Evolutionary conservation across 2,797 vertebrate genomes (phyloP).

Genomic region (Smutsia gigantea): DNA sequence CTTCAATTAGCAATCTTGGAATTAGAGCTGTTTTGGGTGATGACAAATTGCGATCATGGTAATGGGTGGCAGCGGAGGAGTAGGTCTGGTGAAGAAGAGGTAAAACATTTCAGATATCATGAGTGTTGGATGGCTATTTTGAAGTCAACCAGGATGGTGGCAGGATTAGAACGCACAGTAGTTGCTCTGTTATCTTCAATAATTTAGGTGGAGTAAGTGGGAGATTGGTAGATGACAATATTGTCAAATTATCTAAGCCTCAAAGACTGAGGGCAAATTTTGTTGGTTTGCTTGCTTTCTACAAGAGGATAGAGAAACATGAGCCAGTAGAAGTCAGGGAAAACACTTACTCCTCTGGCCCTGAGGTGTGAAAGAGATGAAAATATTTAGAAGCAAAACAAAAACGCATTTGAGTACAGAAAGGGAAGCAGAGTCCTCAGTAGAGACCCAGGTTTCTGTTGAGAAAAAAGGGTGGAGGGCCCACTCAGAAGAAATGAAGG

Average conservation of each 20-base stretch:
- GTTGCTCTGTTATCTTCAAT: not conserved
- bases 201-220: not conserved
- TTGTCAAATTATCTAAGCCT: not conserved
- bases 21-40: not conserved
- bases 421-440: not conserved
- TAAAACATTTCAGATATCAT: not conserved
- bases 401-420: not conserved
- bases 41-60: not conserved
- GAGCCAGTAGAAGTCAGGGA: not conserved
- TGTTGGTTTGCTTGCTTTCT: not conserved
- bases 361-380: not conserved
- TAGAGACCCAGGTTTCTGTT: not conserved
- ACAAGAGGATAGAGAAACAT: not conserved
- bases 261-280: not conserved
- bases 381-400: slow-evolving; percentile 23
- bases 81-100: not conserved
- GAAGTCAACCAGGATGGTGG: not conserved
- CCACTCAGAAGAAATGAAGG: not conserved
- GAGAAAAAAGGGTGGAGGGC: not conserved
- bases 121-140: not conserved
- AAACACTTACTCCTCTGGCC: not conserved
- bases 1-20: not conserved
- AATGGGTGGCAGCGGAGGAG: not conserved
- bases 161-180: not conserved
- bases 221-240: not conserved